A percentile compares a stretch with the other conserved stretches of the same genome.
These are phyloP conservation scores for Salvelinus namaycush DNA, from an alignment of 2,113 vertebrate species.

Conservation along the genomic window DNA sequence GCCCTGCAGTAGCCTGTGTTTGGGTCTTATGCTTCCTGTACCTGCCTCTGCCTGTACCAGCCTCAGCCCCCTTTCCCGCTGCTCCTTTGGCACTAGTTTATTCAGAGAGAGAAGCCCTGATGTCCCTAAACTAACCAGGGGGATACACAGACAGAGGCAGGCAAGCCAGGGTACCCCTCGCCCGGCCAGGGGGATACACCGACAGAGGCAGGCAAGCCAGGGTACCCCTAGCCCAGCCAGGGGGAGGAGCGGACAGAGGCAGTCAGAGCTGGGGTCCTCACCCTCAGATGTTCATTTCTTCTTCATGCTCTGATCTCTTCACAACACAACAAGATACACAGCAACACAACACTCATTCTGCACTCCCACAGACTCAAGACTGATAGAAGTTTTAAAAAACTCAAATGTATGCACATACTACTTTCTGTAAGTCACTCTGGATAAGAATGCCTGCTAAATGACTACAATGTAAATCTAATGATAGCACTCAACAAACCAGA, in stretches of 20 bases:
- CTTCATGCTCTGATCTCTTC: not conserved
- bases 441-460: too few relatives aligned
- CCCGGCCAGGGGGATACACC: not conserved
- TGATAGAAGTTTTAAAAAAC: too few relatives aligned
- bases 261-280: slow-evolving; percentile 39
- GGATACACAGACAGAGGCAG: slow-evolving; percentile 20
- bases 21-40: not conserved
- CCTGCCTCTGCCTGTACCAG: slow-evolving; percentile 1
- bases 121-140: slow-evolving; percentile 22
- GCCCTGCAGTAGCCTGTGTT: not conserved
- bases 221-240: slow-evolving; percentile 1
- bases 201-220: slow-evolving; percentile 12
- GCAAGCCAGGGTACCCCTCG: slow-evolving; percentile 5
- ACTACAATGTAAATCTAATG: too few relatives aligned
- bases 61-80: slow-evolving; percentile 14
- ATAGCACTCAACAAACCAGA: not conserved
- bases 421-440: too few relatives aligned
- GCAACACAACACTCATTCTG: not conserved
- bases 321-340: not conserved
- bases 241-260: slow-evolving; percentile 16
- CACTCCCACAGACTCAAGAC: too few relatives aligned
- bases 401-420: too few relatives aligned
- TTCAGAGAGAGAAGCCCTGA: slow-evolving; percentile 40
- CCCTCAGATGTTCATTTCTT: slow-evolving; percentile 53
- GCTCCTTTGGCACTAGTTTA: slow-evolving; percentile 37